Evolutionary conservation across 2,113 vertebrate genomes (phyloP).

Genomic region (Chroicocephalus ridibundus): DNA sequence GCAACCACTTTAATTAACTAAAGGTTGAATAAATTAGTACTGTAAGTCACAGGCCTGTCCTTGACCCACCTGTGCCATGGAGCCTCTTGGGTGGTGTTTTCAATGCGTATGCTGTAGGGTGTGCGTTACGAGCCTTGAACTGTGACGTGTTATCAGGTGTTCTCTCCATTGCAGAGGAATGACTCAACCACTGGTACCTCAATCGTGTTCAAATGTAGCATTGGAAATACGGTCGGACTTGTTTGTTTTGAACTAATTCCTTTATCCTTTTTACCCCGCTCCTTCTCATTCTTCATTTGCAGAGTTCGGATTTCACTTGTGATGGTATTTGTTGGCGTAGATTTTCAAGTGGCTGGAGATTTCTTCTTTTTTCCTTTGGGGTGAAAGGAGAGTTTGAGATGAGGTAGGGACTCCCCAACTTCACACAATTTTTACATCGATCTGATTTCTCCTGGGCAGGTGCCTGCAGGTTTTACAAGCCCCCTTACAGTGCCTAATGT

Average conservation of each 20-base stretch:
- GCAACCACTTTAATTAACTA: neutral
- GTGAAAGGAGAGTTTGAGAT: neutral
- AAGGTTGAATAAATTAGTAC: neutral
- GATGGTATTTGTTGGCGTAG: neutral
- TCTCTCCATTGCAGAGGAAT: neutral
- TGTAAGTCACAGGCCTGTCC: neutral
- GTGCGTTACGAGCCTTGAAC: neutral
- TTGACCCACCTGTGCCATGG: neutral
- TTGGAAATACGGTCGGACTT: neutral
- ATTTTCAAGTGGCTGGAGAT: neutral
- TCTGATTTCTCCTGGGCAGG: neutral
- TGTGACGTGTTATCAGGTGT: neutral
- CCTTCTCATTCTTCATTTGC: neutral
- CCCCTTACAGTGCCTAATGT: neutral
- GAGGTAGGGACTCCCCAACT: neutral
- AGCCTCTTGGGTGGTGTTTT: neutral
- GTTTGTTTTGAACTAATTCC: neutral
- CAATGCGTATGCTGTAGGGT: neutral
- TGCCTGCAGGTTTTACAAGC: neutral
- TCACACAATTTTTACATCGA: neutral
- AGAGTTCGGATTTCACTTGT: neutral
- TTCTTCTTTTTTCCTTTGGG: neutral
- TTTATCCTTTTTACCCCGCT: neutral
- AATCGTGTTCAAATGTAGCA: neutral
- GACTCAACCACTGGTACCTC: slow-evolving; percentile 46